phyloP scores from a whole-genome alignment of 2,888 invertebrate species.

The Coelopa pilipes region DNA sequence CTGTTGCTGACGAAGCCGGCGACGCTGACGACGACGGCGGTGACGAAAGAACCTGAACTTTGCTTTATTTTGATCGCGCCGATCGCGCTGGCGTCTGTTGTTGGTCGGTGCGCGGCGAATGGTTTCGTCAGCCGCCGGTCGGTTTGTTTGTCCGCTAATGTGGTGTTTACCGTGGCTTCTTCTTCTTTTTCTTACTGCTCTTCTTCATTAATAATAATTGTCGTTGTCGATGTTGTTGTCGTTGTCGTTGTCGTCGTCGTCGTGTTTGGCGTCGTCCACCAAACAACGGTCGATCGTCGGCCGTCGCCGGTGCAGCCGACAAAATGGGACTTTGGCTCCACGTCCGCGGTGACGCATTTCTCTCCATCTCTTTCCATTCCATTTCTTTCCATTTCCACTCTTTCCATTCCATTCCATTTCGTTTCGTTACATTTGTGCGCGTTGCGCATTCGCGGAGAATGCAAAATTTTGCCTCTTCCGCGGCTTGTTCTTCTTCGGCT shows the following conservation, averaged over 20 bases:
- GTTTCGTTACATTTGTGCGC: neutral
- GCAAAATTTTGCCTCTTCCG: too few species aligned
- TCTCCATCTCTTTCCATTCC: too few species aligned
- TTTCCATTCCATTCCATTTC: too few species aligned
- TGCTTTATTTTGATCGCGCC: constrained; percentile 40
- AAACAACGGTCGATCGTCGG: too few species aligned
- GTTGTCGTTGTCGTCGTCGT: too few species aligned
- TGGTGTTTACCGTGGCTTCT: neutral
- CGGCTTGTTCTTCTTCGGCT: neutral
- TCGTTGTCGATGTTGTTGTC: too few species aligned
- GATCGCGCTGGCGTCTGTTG: constrained; percentile 33
- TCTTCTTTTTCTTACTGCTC: neutral
- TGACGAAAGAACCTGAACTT: constrained; percentile 54
- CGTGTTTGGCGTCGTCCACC: too few species aligned
- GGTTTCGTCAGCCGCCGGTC: neutral
- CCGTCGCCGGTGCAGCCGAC: too few species aligned
- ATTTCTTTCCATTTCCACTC: too few species aligned
- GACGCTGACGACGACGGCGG: constrained; percentile 40
- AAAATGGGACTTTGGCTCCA: too few species aligned
- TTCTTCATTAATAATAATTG: too few species aligned
- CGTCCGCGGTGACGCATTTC: too few species aligned
- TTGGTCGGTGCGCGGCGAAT: constrained; percentile 21
- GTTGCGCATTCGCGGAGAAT: neutral
- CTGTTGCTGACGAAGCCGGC: neutral
- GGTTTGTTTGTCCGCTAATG: neutral